Percentiles rank a stretch among this genome's conserved stretches.
Conservation (phyloP, 2,113 vertebrate genomes). For the Salvelinus alpinus region DNA sequence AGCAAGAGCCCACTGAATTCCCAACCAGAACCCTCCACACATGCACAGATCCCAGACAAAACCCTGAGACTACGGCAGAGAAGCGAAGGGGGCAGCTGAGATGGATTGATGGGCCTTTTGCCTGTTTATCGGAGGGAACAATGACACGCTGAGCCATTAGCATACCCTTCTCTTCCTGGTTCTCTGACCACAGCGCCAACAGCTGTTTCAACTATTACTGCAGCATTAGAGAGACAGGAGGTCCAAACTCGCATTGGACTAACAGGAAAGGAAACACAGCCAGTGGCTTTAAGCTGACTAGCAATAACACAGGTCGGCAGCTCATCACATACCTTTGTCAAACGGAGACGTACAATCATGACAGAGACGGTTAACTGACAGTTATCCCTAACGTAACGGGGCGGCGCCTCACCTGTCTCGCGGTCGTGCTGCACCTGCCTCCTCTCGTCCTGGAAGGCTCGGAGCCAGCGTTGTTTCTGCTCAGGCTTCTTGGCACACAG, state of each 20-base stretch:
- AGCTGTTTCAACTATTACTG: slow-evolving; percentile 7
- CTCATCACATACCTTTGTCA: too few species aligned
- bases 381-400: too few species aligned
- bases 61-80: not conserved
- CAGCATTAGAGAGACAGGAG: not conserved
- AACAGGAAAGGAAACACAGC: not conserved
- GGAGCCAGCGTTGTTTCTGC: slow-evolving; percentile 91
- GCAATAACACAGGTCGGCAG: too few species aligned
- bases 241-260: not conserved
- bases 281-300: not conserved
- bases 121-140: not conserved
- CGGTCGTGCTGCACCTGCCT: slow-evolving; percentile 87
- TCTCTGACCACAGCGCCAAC: too few species aligned
- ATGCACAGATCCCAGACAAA: not conserved
- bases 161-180: not conserved
- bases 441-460: slow-evolving; percentile 88
- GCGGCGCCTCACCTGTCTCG: slow-evolving; percentile 81
- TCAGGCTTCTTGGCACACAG: slow-evolving; percentile 91
- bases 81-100: not conserved
- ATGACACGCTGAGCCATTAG: not conserved
- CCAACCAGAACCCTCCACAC: too few species aligned
- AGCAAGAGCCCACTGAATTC: too few species aligned
- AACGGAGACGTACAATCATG: not conserved
- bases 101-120: too few species aligned
- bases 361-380: too few species aligned